phyloP scores from a whole-genome alignment of 2,113 vertebrate genomes.

The Cebidichthys violaceus region DNA sequence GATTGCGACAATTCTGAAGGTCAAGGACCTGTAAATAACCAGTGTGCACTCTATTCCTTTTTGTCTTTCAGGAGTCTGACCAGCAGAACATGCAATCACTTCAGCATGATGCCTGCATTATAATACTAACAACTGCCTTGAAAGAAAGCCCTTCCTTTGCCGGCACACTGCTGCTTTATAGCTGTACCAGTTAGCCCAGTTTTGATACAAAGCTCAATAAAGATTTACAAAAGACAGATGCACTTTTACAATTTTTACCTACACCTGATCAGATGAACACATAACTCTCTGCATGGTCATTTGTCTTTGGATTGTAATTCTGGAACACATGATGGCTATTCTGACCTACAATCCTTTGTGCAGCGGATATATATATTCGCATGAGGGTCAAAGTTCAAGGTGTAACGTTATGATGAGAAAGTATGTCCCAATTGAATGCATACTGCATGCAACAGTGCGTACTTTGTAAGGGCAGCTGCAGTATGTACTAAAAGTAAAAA shows the following conservation, averaged over 20 bases:
- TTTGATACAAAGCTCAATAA: neutral
- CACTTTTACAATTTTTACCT: neutral
- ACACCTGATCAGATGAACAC: neutral
- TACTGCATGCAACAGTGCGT: neutral
- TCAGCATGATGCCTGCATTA: conserved; percentile 14
- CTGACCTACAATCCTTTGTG: neutral
- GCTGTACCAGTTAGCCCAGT: neutral
- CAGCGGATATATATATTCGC: neutral
- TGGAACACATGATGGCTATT: neutral
- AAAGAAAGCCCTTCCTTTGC: neutral
- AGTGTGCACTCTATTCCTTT: neutral
- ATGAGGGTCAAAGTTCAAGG: neutral
- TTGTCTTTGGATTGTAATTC: neutral
- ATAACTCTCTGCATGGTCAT: neutral
- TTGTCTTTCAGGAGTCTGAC: conserved; percentile 18
- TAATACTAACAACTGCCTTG: neutral
- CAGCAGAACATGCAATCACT: conserved; percentile 7
- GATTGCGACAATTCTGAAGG: conserved; percentile 13
- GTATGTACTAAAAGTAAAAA: neutral
- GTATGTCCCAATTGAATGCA: neutral
- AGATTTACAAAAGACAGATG: neutral
- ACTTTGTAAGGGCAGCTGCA: neutral
- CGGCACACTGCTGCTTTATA: neutral
- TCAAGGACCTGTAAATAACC: conserved; percentile 18
- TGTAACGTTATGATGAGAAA: neutral